phyloP scores from a whole-genome alignment of 2,888 invertebrate genomes.

The Caenorhabditis drosophilae region DNA sequence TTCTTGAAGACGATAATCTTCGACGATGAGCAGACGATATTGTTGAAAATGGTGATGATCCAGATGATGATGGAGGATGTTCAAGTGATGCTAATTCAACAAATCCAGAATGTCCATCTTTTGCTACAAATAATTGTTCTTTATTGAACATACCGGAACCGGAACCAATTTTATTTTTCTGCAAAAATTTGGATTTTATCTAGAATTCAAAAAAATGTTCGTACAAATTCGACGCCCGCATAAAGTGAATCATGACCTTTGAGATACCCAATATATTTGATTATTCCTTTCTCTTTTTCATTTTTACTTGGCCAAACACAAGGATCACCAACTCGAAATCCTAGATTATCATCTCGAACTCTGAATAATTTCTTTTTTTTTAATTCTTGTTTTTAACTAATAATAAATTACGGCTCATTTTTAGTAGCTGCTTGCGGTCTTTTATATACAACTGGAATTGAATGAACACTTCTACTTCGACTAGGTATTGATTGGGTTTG shows the following conservation, averaged over 20 bases:
- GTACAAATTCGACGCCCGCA: constrained; percentile 74
- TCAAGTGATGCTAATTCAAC: constrained; percentile 71
- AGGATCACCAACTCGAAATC: constrained; percentile 70
- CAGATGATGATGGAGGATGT: constrained; percentile 3
- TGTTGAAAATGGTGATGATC: neutral
- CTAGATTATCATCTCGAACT: constrained; percentile 22
- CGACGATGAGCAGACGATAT: constrained; percentile 15
- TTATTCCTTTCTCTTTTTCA: constrained; percentile 71
- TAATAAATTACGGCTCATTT: constrained; percentile 17
- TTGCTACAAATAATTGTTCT: constrained; percentile 71
- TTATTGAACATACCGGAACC: constrained; percentile 74
- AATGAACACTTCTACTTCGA: constrained; percentile 43
- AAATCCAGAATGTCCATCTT: constrained; percentile 72
- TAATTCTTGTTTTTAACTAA: neutral
- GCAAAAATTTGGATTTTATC: constrained; percentile 22
- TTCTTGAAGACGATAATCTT: constrained; percentile 17
- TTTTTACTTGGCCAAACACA: constrained; percentile 72
- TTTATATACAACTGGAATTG: constrained; percentile 11
- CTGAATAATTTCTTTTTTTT: constrained; percentile 15
- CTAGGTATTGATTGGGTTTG: constrained; percentile 24
- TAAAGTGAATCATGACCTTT: constrained; percentile 71
- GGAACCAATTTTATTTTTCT: constrained; percentile 73
- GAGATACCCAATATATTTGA: constrained; percentile 73
- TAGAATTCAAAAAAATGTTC: constrained; percentile 43
- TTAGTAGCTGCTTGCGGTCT: constrained; percentile 3